phyloP scores from a whole-genome alignment of 2,113 vertebrate genomes.

The Eretmochelys imbricata region DNA sequence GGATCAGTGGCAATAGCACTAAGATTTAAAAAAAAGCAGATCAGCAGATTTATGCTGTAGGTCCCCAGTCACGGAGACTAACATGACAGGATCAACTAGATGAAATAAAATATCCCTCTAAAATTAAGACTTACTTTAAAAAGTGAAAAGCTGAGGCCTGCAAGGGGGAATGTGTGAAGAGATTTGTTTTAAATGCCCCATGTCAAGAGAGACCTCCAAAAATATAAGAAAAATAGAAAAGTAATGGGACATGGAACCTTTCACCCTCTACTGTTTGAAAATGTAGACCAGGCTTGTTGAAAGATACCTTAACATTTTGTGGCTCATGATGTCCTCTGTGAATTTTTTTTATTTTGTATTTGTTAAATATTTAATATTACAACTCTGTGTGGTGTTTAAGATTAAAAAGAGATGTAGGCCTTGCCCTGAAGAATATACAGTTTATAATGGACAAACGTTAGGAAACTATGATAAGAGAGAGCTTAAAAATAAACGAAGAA shows the following conservation, averaged over 20 bases:
- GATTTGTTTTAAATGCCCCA: too few species aligned
- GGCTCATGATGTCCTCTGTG: slow-evolving; percentile 9
- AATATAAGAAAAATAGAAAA: not conserved
- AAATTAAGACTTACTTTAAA: not conserved
- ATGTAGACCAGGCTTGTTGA: slow-evolving; percentile 27
- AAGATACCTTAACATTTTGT: not conserved
- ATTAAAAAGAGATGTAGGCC: slow-evolving; percentile 18
- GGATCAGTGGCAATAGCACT: not conserved
- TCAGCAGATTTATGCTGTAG: not conserved
- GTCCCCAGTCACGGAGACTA: not conserved
- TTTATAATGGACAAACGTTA: not conserved
- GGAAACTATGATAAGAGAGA: not conserved
- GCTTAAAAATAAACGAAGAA: slow-evolving; percentile 5
- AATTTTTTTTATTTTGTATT: slow-evolving; percentile 32
- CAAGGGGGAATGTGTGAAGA: not conserved
- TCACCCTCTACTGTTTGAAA: not conserved
- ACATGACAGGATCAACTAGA: not conserved
- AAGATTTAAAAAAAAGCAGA: not conserved
- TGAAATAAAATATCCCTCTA: not conserved
- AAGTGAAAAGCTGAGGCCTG: not conserved
- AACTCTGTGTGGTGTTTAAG: slow-evolving; percentile 42
- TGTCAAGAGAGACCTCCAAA: not conserved
- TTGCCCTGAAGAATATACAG: not conserved
- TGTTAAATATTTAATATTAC: slow-evolving; percentile 51
- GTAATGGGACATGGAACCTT: not conserved